Evolutionary conservation across 2,888 invertebrate species (phyloP), one percentile per base, ranked within the genome.

Genomic region (Drosophila colorata): DNA sequence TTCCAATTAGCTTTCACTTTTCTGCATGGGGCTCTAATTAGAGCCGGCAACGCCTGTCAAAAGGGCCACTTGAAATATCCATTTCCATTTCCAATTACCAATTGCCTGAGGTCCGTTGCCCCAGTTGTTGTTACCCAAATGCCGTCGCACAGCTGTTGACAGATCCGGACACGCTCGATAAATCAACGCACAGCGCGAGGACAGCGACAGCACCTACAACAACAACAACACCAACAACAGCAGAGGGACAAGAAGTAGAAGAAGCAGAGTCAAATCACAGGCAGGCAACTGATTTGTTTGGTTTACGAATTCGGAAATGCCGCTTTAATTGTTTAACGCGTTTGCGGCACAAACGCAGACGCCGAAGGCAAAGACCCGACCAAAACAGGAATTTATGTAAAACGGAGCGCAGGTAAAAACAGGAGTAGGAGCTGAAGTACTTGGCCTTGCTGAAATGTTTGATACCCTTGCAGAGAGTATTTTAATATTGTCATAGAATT

Each of bases 281-380:
- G 52, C 61, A 58, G 58, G 56, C 52, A 69, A 65, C 66, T 60
- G 67, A 78, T 81, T 81, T 81, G 73, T 84, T 76, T 59, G 69
- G 60, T 67, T 78, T 56, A 65, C 67, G 63, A 61, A 63, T 72
- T 70, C 61, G 64, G 72, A 70, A 79, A 85, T 73, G 61, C 67
- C 61, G 61, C 56, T 67, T 64, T 85, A 84, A 87, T 87, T 79
- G 85, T 70, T 82, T 69, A 68, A 69, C 68, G 70, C 70, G 33
- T 69, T 68, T 35, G 25, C 31, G 52, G 44, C 43, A 23, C 56
- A 47, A 67, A 53, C 38, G 31, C 14, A 16, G 43, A 46, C 23
- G 23, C 23, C 7, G 28, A 31, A 37, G 37, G 3, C 14, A 49
- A 4, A 37, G 5, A 7, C 23, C n/a, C 11, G 23, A 52, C 49